Base-by-base conservation (phyloP, 2,888 invertebrate species). In the Phalera bucephala region DNA sequence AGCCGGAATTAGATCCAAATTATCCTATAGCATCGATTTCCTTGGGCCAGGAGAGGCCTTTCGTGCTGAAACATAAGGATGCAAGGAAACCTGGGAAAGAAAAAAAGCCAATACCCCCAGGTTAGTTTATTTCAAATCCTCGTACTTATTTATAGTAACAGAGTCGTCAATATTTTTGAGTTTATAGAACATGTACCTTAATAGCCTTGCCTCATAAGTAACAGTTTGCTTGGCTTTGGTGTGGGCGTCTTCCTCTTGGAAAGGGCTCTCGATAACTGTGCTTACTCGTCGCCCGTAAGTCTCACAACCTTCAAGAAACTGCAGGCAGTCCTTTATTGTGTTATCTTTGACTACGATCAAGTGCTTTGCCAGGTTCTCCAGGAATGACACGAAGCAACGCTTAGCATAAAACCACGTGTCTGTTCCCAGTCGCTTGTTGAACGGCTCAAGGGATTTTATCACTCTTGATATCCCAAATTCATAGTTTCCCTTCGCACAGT, bases 341-440 rank as follows among this genome's bases (percentile, higher is more conserved):
- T 94, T 92, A 84, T 98, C 98, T 69, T 95, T 93, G 32, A 97
- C 92, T 30, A 96, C 95, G 38, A 98, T 95, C 85, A 97, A 93
- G 73, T 98, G 97, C 68, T 97, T 97, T 0, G 96, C 93, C 58
- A 97, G 89, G 78, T 97, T 97, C 85, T 98, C 97, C 39, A 97
- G 92, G 60, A 97, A 92, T n/a, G 97, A 97, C 38, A 99, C 86
- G 72, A 99, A 96, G 72, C 98, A 99, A 42, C 99, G 91, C 76
- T 99, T 99, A 1, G 98, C 96, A 74, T 99, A 99, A 75, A 97
- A 95, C 99, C 99, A 99, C 2, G 99, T 99, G 72, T 99, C 99
- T 0, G 98, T 97, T 9, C 99, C 99, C 5, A 99, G 91, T 72
- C 99, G 96, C 79, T 96, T 96, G 70, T 95, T 95, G 65, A 96